Conservation (phyloP, 2,113 vertebrate species). For the Odontophorus gujanensis region DNA sequence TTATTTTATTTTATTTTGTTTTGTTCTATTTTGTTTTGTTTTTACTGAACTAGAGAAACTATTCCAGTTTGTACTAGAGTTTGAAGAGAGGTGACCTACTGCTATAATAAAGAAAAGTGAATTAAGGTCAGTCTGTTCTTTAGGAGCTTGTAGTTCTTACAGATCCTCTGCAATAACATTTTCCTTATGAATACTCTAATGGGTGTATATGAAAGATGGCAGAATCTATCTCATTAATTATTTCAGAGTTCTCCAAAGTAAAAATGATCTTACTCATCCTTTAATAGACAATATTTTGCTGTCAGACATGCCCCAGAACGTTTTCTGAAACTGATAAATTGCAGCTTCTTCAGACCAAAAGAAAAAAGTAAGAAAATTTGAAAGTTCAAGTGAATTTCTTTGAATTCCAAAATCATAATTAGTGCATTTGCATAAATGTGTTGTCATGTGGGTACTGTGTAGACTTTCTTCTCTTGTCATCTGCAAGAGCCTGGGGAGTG, state of each 20-base stretch:
- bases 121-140: not conserved
- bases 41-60: not conserved
- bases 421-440: constrained; percentile 61
- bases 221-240: constrained; percentile 25
- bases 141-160: not conserved
- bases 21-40: not conserved
- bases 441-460: not conserved
- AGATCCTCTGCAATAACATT: not conserved
- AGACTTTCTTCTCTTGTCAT: constrained; percentile 14
- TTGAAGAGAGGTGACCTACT: not conserved
- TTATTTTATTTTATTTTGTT: not conserved
- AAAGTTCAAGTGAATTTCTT: constrained; percentile 53
- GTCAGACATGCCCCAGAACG: constrained; percentile 19
- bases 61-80: not conserved
- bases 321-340: constrained; percentile 55
- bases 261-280: not conserved
- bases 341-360: constrained; percentile 30
- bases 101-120: not conserved
- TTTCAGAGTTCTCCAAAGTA: constrained; percentile 29
- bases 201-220: not conserved
- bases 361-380: not conserved
- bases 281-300: constrained; percentile 35
- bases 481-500: not conserved
- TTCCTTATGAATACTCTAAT: not conserved
- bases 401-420: constrained; percentile 61